Evolutionary conservation across 2,888 invertebrate species (phyloP).

Genomic region (Colletes collaris): DNA sequence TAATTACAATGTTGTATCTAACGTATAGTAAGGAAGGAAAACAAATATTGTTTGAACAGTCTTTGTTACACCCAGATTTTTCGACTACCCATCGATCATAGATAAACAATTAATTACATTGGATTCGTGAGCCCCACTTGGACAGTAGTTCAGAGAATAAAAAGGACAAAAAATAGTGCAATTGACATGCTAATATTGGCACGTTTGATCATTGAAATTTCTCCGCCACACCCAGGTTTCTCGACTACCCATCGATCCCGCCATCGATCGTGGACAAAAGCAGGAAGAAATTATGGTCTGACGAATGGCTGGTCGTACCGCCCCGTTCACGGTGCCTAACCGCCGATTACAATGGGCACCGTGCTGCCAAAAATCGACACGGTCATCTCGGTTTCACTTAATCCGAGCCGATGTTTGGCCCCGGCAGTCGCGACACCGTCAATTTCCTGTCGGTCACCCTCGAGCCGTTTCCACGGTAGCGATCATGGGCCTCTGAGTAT

Average conservation of each 20-base stretch:
- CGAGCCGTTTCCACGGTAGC: constrained; percentile 36
- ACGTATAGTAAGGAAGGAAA: too few relatives aligned
- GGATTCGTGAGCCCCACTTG: too few relatives aligned
- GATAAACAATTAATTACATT: too few relatives aligned
- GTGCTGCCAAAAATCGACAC: constrained; percentile 73
- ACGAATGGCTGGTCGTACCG: constrained; percentile 52
- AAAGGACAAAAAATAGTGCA: too few relatives aligned
- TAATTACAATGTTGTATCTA: too few relatives aligned
- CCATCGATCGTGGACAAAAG: constrained; percentile 57
- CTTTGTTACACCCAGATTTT: too few relatives aligned
- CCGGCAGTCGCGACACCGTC: constrained; percentile 54
- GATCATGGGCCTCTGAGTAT: constrained; percentile 51
- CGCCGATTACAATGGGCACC: constrained; percentile 51
- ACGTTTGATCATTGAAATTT: too few relatives aligned
- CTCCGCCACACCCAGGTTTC: not conserved
- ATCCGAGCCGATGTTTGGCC: constrained; percentile 56
- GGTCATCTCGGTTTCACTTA: constrained; percentile 76
- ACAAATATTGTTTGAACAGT: too few relatives aligned
- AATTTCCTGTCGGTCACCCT: constrained; percentile 64
- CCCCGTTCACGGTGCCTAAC: constrained; percentile 20
- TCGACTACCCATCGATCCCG: constrained; percentile 50
- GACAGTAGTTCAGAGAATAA: too few relatives aligned
- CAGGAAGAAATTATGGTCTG: constrained; percentile 59
- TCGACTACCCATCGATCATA: too few relatives aligned
- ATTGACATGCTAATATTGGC: too few relatives aligned